A percentile compares a stretch with the other conserved stretches of the same genome.
Evolutionary conservation across 2,797 vertebrate species (phyloP).

Genomic region (Poecilia picta): DNA sequence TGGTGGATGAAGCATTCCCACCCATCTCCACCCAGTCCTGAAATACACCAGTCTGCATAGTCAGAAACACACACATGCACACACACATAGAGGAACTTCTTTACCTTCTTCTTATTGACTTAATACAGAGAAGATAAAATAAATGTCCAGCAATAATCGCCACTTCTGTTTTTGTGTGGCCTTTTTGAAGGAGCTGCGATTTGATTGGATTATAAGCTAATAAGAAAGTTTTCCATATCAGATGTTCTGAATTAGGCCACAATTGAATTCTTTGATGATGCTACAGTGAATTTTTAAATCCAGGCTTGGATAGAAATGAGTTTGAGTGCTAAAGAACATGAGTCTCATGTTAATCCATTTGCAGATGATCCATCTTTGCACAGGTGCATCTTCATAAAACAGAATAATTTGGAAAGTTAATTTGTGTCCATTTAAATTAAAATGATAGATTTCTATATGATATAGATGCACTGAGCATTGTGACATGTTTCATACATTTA

Average conservation of each 20-base stretch:
- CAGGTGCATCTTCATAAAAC: neutral
- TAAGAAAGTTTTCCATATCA: neutral
- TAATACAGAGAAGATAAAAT: conserved; percentile 18
- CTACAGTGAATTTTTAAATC: neutral
- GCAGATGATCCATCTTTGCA: neutral
- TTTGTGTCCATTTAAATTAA: neutral
- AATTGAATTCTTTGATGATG: neutral
- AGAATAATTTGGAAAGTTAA: neutral
- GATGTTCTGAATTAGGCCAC: neutral
- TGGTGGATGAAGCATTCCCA: conserved; percentile 62
- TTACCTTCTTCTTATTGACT: conserved; percentile 25
- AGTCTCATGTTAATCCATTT: neutral
- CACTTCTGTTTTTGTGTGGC: neutral
- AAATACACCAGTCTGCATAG: conserved; percentile 65
- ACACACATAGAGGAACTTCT: conserved; percentile 28
- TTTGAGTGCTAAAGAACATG: neutral
- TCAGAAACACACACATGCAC: conserved; percentile 28
- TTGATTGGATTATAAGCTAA: neutral
- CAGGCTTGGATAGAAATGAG: neutral
- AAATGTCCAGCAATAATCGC: neutral
- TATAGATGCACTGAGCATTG: no score
- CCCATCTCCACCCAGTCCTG: conserved; percentile 76
- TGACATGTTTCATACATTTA: no score
- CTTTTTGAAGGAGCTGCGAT: neutral
- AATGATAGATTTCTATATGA: neutral